Evolutionary conservation across 2,113 vertebrate species (phyloP).

Genomic region (Nestor notabilis): DNA sequence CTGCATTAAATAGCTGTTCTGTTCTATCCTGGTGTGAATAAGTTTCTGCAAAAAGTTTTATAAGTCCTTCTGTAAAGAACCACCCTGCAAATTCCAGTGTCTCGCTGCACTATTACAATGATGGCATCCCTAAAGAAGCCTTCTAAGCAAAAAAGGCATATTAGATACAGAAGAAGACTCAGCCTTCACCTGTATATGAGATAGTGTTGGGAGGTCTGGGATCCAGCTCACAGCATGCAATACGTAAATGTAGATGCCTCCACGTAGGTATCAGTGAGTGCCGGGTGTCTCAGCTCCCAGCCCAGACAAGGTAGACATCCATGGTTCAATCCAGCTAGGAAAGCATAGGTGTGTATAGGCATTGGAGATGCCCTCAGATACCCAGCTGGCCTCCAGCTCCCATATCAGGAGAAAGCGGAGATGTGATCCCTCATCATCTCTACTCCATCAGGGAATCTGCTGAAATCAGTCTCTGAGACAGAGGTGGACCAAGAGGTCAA

Average conservation of each 20-base stretch:
- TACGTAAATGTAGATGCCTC: background rate
- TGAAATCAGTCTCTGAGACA: background rate
- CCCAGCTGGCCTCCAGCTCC: background rate
- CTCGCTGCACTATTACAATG: background rate
- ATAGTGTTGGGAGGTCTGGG: background rate
- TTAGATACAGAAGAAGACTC: background rate
- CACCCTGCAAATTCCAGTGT: background rate
- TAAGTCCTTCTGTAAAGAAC: background rate
- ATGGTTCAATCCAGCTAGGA: background rate
- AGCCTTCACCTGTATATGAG: background rate
- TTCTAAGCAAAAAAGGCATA: background rate
- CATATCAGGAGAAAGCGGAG: background rate
- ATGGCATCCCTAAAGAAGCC: background rate
- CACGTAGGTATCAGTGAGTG: background rate
- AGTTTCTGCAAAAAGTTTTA: background rate
- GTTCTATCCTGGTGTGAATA: background rate
- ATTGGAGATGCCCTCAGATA: background rate
- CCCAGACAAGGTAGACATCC: background rate
- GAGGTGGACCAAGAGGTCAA: background rate
- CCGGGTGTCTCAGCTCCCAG: background rate
- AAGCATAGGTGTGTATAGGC: background rate
- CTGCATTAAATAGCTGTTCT: background rate
- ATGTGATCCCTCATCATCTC: background rate
- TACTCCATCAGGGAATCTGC: background rate
- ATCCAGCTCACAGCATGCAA: background rate